phyloP scores from a whole-genome alignment of 2,888 invertebrate species.

The Perizoma affinitatum region DNA sequence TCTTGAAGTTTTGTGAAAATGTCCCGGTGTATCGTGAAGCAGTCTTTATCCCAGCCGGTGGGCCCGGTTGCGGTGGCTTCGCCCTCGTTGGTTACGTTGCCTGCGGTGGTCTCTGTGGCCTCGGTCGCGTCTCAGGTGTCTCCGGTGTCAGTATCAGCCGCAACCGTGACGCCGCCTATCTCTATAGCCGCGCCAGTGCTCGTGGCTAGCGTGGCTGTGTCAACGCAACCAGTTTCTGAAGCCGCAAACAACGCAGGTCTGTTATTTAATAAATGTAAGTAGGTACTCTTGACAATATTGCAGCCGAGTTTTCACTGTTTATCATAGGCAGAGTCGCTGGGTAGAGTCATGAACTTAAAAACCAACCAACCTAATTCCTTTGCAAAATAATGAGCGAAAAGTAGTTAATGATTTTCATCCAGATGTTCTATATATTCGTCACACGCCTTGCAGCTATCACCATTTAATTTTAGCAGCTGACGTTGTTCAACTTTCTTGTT shows the following conservation, averaged over 20 bases:
- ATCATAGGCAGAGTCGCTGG: not conserved
- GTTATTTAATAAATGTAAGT: conserved; percentile 26
- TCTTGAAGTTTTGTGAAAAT: conserved; percentile 51
- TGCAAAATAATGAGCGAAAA: not conserved
- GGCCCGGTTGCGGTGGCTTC: conserved; percentile 39
- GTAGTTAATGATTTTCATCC: conserved; percentile 4
- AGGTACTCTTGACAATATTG: too few species aligned
- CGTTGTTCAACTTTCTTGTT: conserved; percentile 9
- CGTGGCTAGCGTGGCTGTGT: conserved; percentile 29
- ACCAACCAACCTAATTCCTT: not conserved
- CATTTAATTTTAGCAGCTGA: conserved; percentile 9
- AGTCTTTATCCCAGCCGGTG: conserved; percentile 67
- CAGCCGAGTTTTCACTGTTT: not conserved
- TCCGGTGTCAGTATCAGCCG: conserved; percentile 33
- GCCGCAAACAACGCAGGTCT: conserved; percentile 52
- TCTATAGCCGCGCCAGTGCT: conserved; percentile 48
- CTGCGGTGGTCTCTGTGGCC: conserved; percentile 41
- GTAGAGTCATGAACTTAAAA: not conserved
- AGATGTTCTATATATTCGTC: conserved; percentile 12
- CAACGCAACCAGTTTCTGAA: conserved; percentile 51
- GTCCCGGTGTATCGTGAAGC: conserved; percentile 81
- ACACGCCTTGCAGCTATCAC: not conserved
- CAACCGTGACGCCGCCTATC: conserved; percentile 47
- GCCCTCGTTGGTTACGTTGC: conserved; percentile 27
- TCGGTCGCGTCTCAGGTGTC: conserved; percentile 30